These are phyloP conservation scores for Megaceryle alcyon DNA, from an alignment of 2,797 vertebrate species.

Conservation along the genomic window DNA sequence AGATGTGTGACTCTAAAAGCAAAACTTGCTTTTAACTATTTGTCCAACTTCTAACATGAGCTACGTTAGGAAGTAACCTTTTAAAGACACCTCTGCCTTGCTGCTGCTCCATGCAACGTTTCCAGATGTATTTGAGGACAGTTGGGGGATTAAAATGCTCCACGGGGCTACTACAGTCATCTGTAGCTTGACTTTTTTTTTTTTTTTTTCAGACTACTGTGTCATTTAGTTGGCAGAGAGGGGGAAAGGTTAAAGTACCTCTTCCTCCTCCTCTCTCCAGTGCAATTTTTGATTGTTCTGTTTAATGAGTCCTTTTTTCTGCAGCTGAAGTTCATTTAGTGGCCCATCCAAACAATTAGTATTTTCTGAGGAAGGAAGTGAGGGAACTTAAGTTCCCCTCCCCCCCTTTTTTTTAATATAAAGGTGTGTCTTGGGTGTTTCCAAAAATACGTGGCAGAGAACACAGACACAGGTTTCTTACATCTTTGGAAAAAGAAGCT, in stretches of 20 bases:
- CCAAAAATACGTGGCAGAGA: neutral
- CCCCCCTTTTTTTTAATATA: neutral
- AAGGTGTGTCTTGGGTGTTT: neutral
- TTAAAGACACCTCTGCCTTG: neutral
- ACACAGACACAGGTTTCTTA: neutral
- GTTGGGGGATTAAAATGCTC: neutral
- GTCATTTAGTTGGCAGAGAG: constrained; percentile 30
- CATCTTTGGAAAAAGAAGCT: neutral
- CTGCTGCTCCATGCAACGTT: neutral
- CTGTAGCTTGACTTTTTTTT: neutral
- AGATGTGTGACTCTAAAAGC: neutral
- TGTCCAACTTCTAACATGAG: neutral
- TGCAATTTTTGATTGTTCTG: constrained; percentile 57
- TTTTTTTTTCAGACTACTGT: neutral
- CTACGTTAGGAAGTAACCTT: neutral
- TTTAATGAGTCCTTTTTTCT: constrained; percentile 63
- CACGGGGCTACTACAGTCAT: neutral
- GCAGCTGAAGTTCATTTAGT: constrained; percentile 66
- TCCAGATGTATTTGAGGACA: neutral
- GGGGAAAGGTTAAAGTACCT: constrained; percentile 42
- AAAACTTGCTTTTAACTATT: neutral
- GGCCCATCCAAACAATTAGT: constrained; percentile 34
- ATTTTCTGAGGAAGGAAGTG: constrained; percentile 40
- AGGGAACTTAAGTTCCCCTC: neutral
- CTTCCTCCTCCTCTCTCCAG: constrained; percentile 30